Evolutionary conservation across 2,888 invertebrate species (phyloP).

Genomic region (Tenthredo amoena): DNA sequence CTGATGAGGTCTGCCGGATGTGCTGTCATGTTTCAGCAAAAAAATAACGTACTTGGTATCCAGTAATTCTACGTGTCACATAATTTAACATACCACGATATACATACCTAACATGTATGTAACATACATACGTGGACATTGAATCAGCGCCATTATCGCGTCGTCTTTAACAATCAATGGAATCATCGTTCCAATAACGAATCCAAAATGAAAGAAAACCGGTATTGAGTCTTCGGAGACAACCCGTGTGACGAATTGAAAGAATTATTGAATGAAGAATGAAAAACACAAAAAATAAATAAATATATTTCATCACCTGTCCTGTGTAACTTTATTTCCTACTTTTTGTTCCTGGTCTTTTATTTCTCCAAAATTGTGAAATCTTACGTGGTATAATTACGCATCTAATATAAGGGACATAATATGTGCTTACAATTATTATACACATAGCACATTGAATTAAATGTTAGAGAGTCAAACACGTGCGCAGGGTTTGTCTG

Average conservation of each 20-base stretch:
- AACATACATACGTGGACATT: not conserved
- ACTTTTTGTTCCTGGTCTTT: not conserved
- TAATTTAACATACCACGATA: not conserved
- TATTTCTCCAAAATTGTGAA: not conserved
- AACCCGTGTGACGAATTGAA: not conserved
- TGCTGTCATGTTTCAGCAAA: constrained; percentile 12
- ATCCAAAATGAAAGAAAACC: not conserved
- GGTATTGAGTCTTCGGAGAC: not conserved
- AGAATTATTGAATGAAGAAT: not conserved
- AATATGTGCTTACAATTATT: not conserved
- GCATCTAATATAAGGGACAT: not conserved
- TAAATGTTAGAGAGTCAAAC: not conserved
- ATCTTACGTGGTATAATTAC: not conserved
- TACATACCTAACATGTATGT: not conserved
- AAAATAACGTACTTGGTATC: not conserved
- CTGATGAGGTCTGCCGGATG: constrained; percentile 28
- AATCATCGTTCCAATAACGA: not conserved
- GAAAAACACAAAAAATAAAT: not conserved
- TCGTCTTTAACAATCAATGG: not conserved
- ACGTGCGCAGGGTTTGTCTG: not conserved
- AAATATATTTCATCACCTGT: not conserved
- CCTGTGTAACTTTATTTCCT: not conserved
- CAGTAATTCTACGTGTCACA: not conserved
- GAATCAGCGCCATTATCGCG: not conserved
- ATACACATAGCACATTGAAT: not conserved